These are phyloP conservation scores for Bombus confusus DNA, from an alignment of 1,140 invertebrate genomes.

Conservation along the genomic window DNA sequence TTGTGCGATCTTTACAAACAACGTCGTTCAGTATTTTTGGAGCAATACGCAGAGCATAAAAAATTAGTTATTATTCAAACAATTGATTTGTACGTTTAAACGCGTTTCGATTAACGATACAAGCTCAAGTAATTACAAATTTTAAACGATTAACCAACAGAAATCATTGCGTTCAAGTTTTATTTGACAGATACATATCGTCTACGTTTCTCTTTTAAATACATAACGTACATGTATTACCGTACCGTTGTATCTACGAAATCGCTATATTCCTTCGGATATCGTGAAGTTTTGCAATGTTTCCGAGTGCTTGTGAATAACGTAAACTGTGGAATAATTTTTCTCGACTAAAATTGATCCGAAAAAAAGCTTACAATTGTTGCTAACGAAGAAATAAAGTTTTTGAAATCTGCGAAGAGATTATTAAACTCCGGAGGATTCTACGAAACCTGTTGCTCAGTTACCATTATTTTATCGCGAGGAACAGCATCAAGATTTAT, in stretches of 20 bases:
- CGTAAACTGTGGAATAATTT: neutral
- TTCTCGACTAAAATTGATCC: neutral
- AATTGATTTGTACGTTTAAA: neutral
- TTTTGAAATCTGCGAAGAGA: neutral
- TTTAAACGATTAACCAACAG: neutral
- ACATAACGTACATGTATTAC: too few species aligned
- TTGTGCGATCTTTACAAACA: neutral
- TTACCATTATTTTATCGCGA: neutral
- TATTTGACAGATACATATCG: neutral
- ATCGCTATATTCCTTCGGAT: neutral
- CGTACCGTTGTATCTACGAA: neutral
- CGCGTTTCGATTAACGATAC: neutral
- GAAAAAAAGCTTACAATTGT: neutral
- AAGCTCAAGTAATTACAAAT: neutral
- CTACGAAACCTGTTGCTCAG: neutral
- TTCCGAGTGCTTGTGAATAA: neutral
- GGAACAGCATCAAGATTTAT: neutral
- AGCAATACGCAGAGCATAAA: neutral
- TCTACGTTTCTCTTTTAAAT: neutral
- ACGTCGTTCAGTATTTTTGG: neutral
- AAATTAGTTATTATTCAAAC: neutral
- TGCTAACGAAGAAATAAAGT: neutral
- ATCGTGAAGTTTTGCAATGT: neutral
- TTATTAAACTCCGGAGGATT: neutral
- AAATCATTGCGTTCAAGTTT: neutral